Evolutionary conservation across 2,113 vertebrate species (phyloP).

Genomic region (Puntigrus tetrazona): DNA sequence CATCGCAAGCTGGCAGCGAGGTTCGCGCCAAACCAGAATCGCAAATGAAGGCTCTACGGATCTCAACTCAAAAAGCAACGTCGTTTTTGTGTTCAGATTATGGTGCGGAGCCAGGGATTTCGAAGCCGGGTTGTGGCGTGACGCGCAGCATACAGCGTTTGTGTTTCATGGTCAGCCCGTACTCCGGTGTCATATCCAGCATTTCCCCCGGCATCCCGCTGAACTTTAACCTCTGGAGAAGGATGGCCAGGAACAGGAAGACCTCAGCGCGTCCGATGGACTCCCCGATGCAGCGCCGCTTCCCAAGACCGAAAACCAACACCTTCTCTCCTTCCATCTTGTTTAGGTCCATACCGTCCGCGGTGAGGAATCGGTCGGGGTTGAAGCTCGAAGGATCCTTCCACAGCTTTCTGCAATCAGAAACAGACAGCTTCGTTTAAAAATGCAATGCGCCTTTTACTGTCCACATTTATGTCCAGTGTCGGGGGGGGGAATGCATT

Average conservation of each 20-base stretch:
- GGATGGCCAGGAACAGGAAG: constrained; percentile 86
- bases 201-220: constrained; percentile 61
- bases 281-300: constrained; percentile 87
- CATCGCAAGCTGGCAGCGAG: neutral
- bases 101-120: neutral
- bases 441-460: neutral
- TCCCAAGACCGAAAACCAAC: constrained; percentile 84
- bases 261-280: constrained; percentile 83
- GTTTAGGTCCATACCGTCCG: constrained; percentile 70
- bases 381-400: constrained; percentile 83
- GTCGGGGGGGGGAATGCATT: no score
- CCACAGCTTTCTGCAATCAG: constrained; percentile 81
- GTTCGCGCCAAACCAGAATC: neutral
- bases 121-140: constrained; percentile 57
- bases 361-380: constrained; percentile 84
- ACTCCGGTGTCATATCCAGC: constrained; percentile 84
- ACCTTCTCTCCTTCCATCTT: constrained; percentile 80
- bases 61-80: neutral
- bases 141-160: constrained; percentile 78
- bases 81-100: no score
- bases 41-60: neutral
- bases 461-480: no score
- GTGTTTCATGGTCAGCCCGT: constrained; percentile 89
- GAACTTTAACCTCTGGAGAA: constrained; percentile 86
- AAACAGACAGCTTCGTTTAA: neutral